Evolutionary conservation across 2,797 vertebrate species (phyloP).

Genomic region (Intellagama lesueurii): DNA sequence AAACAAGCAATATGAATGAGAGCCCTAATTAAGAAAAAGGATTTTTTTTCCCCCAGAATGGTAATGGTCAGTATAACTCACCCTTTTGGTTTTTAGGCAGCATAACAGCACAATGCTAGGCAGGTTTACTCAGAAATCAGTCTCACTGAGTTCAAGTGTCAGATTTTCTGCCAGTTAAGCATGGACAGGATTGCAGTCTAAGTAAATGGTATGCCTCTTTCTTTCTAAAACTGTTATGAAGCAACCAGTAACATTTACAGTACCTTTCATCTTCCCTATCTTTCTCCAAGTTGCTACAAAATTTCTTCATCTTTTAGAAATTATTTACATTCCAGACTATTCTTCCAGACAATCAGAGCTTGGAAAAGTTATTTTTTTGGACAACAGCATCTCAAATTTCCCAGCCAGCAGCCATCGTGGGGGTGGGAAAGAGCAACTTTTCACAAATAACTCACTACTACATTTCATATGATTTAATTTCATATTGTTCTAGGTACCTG

Average conservation of each 20-base stretch:
- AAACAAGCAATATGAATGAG: slow-evolving; percentile 4
- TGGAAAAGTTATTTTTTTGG: too few species aligned
- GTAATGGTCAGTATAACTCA: not conserved
- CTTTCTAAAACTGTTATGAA: slow-evolving; percentile 40
- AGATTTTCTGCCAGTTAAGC: not conserved
- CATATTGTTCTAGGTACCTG: slow-evolving; percentile 54
- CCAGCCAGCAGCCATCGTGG: too few species aligned
- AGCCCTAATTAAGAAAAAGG: not conserved
- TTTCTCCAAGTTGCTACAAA: slow-evolving; percentile 55
- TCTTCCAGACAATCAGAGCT: not conserved
- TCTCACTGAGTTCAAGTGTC: not conserved
- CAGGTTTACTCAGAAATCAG: not conserved
- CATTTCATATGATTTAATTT: not conserved
- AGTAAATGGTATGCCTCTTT: slow-evolving; percentile 30
- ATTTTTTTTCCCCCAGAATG: not conserved
- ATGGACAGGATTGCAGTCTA: not conserved
- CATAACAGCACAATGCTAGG: not conserved
- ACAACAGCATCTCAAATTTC: too few species aligned
- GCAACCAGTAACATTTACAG: slow-evolving; percentile 16
- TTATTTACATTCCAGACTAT: slow-evolving; percentile 40
- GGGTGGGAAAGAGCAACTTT: too few species aligned
- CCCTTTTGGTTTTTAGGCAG: not conserved
- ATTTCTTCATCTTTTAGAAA: slow-evolving; percentile 20
- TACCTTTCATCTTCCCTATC: slow-evolving; percentile 24
- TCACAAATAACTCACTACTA: slow-evolving; percentile 47